phyloP scores from a whole-genome alignment of 2,797 vertebrate species.

The Anabacerthia variegaticeps region DNA sequence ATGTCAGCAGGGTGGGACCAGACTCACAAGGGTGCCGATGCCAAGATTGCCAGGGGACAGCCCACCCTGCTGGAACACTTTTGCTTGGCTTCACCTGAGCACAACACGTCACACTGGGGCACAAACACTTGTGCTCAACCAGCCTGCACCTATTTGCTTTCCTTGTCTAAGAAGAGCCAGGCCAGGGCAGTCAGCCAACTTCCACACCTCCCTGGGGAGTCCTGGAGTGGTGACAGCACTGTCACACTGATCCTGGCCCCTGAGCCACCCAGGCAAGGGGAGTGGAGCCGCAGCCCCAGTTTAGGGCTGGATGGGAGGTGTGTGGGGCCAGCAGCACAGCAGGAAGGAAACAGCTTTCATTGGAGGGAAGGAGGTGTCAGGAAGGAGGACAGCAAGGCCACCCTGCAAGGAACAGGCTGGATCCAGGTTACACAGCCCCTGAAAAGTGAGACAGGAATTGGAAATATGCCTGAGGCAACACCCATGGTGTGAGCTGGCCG shows the following conservation, averaged over 20 bases:
- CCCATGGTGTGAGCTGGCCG: not conserved
- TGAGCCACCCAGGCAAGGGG: fast-evolving
- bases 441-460: not conserved
- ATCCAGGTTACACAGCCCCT: not conserved
- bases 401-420: not conserved
- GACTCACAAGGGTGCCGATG: not conserved
- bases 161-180: not conserved
- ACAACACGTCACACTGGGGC: not conserved
- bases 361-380: not conserved
- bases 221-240: not conserved
- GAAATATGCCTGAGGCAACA: not conserved
- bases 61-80: not conserved
- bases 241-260: not conserved
- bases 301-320: not conserved
- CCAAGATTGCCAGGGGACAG: not conserved
- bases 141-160: not conserved
- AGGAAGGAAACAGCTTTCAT: not conserved
- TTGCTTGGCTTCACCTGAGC: not conserved
- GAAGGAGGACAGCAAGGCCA: not conserved
- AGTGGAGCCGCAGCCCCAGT: fast-evolving
- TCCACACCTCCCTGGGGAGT: not conserved
- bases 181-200: not conserved
- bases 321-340: fast-evolving
- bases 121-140: not conserved
- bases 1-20: not conserved